Evolutionary conservation across 2,888 invertebrate genomes (phyloP).

Genomic region (Drosophila nr. fundita): DNA sequence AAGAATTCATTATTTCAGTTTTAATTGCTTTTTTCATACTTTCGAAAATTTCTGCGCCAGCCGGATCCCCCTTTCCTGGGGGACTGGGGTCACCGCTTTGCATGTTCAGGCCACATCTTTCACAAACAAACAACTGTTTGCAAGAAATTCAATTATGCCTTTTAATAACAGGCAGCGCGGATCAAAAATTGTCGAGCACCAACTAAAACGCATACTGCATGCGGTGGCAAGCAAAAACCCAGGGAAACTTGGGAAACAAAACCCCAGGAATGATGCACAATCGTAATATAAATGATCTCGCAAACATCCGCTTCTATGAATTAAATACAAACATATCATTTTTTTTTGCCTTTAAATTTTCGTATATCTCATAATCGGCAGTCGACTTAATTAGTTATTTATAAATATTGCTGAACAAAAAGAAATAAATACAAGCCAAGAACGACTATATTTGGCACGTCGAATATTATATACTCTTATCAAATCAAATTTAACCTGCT

Average conservation of each 20-base stretch:
- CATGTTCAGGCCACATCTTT: constrained; percentile 79
- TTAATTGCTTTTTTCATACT: constrained; percentile 84
- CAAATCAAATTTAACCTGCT: not conserved
- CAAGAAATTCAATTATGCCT: constrained; percentile 82
- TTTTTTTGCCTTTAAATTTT: not conserved
- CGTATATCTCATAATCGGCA: not conserved
- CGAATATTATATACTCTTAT: not conserved
- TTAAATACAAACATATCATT: no score
- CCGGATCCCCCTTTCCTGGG: constrained; percentile 34
- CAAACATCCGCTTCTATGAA: not conserved
- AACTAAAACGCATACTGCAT: constrained; percentile 50
- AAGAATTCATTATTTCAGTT: constrained; percentile 83
- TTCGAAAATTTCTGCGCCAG: constrained; percentile 72
- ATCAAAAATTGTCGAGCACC: constrained; percentile 42
- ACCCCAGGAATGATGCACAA: not conserved
- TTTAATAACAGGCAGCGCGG: constrained; percentile 74
- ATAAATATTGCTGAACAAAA: not conserved
- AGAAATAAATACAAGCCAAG: not conserved
- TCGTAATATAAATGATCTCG: constrained; percentile 2
- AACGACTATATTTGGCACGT: not conserved
- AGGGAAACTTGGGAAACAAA: constrained; percentile 6
- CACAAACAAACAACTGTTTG: constrained; percentile 72
- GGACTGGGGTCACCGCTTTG: constrained; percentile 55
- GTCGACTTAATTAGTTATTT: constrained; percentile 20
- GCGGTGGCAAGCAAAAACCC: constrained; percentile 14